Base-by-base conservation (phyloP, 2,113 vertebrate species). In the Cacatua alba region DNA sequence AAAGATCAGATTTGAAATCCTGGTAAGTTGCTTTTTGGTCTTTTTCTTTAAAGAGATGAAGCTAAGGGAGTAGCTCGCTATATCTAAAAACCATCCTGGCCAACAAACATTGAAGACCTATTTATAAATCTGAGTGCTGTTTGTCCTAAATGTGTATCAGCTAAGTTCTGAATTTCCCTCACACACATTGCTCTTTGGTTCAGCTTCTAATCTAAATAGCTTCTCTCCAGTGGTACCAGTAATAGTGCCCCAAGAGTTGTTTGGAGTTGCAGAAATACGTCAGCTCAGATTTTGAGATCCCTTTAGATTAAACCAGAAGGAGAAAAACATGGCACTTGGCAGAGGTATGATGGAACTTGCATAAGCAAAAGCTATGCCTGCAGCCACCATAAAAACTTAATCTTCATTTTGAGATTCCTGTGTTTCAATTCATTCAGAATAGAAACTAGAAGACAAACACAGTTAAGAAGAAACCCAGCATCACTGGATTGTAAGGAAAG, bases 301-400 rank as follows among this genome's bases (percentile, higher is more conserved):
- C 62, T 91, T 94, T 80, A 79, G 51, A 31, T 59, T 94, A 90
- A 97, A 90, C 23, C 63, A 92, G 76, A 82, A 88, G 57, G 62
- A 77, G 37, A 53, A 94, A 95, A 96, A 86, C 55, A 81, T 65
- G 28, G 28, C 6, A 0, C 16, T 92, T 94, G 90, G 69, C 79
- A 90, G 43, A 64, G 37, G 15, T n/a, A 63, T 0, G 10, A 41
- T 31, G 9, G 75, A 71, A 88, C 28, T 84, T 83, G 60, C 44
- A 81, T 76, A 88, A 94, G 44, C 51, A 75, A 93, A 95, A 87
- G 15, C 63, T 80, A 10, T 81, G 67, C 35, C 44, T 7, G 2
- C 62, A 87, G 86, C 64, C 65, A 60, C 71, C 60, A 70, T 53
- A 52, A 80, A 94, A 94, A 64, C 21, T 23, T 51, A 70, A 64